Conservation (phyloP, 2,113 vertebrate species). For the Forbesichthys agassizii region DNA sequence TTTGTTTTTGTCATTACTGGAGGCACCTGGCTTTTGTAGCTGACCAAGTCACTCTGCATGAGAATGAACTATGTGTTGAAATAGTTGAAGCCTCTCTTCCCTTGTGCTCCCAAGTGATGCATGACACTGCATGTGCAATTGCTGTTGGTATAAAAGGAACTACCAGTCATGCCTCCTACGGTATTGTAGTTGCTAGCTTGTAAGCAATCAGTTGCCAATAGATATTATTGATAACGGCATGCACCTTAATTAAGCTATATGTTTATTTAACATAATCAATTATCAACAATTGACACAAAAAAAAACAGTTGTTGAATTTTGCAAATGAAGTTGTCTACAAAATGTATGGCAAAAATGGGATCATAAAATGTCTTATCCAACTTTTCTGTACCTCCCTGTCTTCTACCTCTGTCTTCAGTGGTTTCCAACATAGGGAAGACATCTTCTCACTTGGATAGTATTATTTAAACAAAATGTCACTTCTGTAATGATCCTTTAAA, state of each 20-base stretch:
- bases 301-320: too few species aligned
- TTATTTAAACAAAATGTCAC: too few species aligned
- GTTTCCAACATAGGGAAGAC: constrained; percentile 1
- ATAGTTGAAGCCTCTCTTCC: background rate
- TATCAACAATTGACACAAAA: constrained; percentile 5
- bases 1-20: constrained; percentile 1
- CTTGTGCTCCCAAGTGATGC: constrained; percentile 9
- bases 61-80: background rate
- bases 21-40: constrained; percentile 4
- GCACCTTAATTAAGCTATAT: background rate
- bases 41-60: constrained; percentile 2
- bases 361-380: constrained; percentile 23
- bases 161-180: background rate
- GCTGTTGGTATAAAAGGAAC: background rate
- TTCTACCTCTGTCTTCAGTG: constrained; percentile 37
- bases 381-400: constrained; percentile 18
- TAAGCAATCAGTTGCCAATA: constrained; percentile 11
- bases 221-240: constrained; percentile 9
- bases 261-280: too few species aligned
- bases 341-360: constrained; percentile 10
- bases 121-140: constrained; percentile 28
- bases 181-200: background rate
- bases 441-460: background rate
- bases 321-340: too few species aligned
- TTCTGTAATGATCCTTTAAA: too few species aligned